Evolutionary conservation across 2,888 invertebrate species (phyloP), one percentile per base, ranked within the genome.

Genomic region (Nebria brevicollis): DNA sequence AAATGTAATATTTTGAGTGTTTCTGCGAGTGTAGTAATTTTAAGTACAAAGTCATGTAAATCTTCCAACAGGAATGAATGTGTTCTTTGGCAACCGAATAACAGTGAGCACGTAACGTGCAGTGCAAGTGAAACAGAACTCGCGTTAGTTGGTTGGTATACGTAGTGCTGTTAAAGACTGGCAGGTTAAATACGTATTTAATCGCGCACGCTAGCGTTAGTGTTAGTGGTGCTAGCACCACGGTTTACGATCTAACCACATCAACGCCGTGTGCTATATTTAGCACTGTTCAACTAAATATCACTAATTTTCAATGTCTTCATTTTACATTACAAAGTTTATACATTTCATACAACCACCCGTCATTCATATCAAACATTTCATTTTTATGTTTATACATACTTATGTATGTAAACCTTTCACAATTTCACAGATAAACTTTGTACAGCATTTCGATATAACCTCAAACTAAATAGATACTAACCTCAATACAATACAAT

Each of bases 41-140:
- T 54, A 54, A 54, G 54, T 54, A 54, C 54, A 54, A 54, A 54
- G 54, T 54, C 54, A 54, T 54, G 54, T 54, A 54, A 54, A 54
- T 54, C 13, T 54, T 34, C 34, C 34, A 54, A 54, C 54, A 54
- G 54, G 54, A 54, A 54, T 13, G 54, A 54, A 3, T 20, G 20
- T 20, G 20, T 54, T 54, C 54, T 54, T 54, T 54, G 54, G 54
- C 54, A 54, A 6, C 54, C 11, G 13, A 54, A 11, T 54, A 6
- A 3, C 54, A 54, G 54, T 3, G 54, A 3, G 54, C 43, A 43
- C 43, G 13, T 13, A 11, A 43, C 10, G 43, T 10, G 13, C 54
- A 54, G 54, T 54, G 54, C 54, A 54, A 54, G 54, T 54, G 54
- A 54, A 54, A 54, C 13, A 13, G 54, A 54, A 54, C 11, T 54